These are phyloP conservation scores for Idris sp. DNA, from an alignment of 1,140 invertebrate species.

Conservation along the genomic window DNA sequence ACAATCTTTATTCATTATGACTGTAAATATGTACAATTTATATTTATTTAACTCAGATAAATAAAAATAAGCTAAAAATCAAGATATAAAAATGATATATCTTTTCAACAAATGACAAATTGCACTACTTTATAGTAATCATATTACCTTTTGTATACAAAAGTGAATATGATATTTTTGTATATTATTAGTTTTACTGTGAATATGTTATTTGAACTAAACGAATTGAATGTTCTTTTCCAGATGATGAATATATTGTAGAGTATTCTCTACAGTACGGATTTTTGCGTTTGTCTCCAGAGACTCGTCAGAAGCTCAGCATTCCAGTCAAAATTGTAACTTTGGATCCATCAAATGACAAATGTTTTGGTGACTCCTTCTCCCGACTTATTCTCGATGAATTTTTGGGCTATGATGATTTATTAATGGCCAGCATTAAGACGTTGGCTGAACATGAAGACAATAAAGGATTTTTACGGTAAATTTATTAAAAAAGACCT, in stretches of 20 bases:
- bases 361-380: conserved; percentile 95
- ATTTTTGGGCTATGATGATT: conserved; percentile 97
- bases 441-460: conserved; percentile 96
- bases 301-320: conserved; percentile 89
- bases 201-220: no score
- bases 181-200: no score
- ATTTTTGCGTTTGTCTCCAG: conserved; percentile 92
- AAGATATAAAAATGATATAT: no score
- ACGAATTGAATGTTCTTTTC: conserved; percentile 77
- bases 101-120: no score
- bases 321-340: conserved; percentile 96
- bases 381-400: conserved; percentile 93
- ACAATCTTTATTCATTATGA: no score
- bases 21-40: no score
- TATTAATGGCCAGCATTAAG: conserved; percentile 97
- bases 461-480: conserved; percentile 96
- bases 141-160: no score
- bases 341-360: conserved; percentile 91
- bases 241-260: conserved; percentile 96
- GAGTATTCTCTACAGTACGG: conserved; percentile 99
- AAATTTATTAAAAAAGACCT: no score
- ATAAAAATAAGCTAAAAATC: no score
- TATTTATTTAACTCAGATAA: no score
- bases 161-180: no score
- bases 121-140: no score